Percentiles rank a stretch among this genome's conserved stretches.
phyloP scores from a whole-genome alignment of 2,113 vertebrate species.

The Anguilla japonica region DNA sequence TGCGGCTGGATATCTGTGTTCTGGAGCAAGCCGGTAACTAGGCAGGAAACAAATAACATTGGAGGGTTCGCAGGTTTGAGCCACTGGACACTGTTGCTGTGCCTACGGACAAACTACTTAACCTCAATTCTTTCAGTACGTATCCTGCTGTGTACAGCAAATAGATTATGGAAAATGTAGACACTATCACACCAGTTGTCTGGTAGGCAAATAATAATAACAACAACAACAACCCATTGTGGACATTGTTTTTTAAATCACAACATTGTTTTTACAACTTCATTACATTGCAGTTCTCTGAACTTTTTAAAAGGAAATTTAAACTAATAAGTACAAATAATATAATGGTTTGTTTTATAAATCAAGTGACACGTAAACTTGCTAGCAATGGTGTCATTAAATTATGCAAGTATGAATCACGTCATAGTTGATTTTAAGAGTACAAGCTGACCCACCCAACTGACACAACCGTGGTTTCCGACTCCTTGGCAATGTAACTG shows the following conservation, averaged over 20 bases:
- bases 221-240: background rate
- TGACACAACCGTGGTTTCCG: constrained; percentile 76
- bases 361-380: too few species aligned
- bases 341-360: too few species aligned
- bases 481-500: constrained; percentile 68
- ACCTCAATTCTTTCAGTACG: background rate
- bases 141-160: background rate
- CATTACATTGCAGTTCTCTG: too few species aligned
- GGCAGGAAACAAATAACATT: constrained; percentile 21
- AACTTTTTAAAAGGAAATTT: too few species aligned
- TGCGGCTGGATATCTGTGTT: constrained; percentile 67
- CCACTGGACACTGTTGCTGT: background rate
- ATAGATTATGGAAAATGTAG: background rate
- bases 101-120: background rate
- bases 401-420: too few species aligned
- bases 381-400: too few species aligned
- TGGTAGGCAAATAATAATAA: background rate
- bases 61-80: background rate
- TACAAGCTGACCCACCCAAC: constrained; percentile 70
- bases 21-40: constrained; percentile 78
- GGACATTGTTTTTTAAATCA: too few species aligned
- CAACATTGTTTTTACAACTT: too few species aligned
- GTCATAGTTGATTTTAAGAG: too few species aligned
- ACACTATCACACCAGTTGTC: too few species aligned
- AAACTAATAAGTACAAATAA: too few species aligned